phyloP scores from a whole-genome alignment of 1,140 invertebrate genomes.

The Drosophila insularis region DNA sequence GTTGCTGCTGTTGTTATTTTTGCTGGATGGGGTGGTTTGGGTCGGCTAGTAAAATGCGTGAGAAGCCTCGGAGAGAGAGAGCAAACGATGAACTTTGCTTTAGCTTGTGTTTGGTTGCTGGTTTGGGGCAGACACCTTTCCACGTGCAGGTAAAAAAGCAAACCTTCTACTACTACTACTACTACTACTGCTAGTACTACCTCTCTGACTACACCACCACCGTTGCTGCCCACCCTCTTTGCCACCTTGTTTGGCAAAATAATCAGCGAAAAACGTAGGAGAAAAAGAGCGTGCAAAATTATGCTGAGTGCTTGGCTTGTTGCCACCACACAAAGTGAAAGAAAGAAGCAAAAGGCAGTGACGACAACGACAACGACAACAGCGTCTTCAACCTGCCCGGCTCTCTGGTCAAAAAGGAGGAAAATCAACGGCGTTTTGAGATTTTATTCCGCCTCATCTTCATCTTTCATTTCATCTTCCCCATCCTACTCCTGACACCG shows the following conservation, averaged over 20 bases:
- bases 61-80: slow-evolving; percentile 48
- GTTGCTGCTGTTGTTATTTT: slow-evolving; percentile 23
- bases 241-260: slow-evolving; percentile 63
- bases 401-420: slow-evolving; percentile 43
- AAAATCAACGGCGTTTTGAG: slow-evolving; percentile 79
- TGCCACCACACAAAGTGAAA: slow-evolving; percentile 77
- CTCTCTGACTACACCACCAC: too few relatives aligned
- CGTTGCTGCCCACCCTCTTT: neutral
- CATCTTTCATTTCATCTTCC: neutral
- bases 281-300: slow-evolving; percentile 79
- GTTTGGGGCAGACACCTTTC: slow-evolving; percentile 68
- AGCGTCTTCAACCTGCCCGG: neutral
- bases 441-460: slow-evolving; percentile 46
- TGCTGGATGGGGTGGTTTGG: slow-evolving; percentile 38
- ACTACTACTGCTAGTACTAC: too few relatives aligned
- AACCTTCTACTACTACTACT: neutral
- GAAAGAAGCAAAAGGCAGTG: slow-evolving; percentile 55
- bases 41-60: slow-evolving; percentile 68
- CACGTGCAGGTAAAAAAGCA: slow-evolving; percentile 52
- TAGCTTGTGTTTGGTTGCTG: slow-evolving; percentile 52
- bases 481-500: neutral
- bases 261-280: slow-evolving; percentile 75
- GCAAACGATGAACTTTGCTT: slow-evolving; percentile 79
- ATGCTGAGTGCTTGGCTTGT: slow-evolving; percentile 78
- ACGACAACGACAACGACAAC: slow-evolving; percentile 31